A percentile compares a stretch with the other conserved stretches of the same genome.
These are phyloP conservation scores for Zosterops hypoxanthus DNA, from an alignment of 2,113 vertebrate genomes.

Conservation along the genomic window DNA sequence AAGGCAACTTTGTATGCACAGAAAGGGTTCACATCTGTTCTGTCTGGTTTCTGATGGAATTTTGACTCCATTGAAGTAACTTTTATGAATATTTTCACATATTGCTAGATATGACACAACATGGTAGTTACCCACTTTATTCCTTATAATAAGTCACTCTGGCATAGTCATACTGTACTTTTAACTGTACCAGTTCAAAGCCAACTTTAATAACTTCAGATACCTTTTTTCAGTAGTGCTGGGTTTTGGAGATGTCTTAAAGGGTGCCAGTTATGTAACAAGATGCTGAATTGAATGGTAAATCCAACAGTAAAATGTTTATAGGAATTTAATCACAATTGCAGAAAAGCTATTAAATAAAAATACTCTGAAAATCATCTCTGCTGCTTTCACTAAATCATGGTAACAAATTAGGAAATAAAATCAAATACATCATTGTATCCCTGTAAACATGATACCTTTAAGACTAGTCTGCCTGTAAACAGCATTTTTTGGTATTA, in stretches of 20 bases:
- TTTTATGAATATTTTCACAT: background rate
- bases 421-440: background rate
- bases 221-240: background rate
- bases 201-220: background rate
- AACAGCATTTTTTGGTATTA: background rate
- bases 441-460: background rate
- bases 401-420: background rate
- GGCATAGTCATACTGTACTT: background rate
- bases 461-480: background rate
- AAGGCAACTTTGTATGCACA: background rate
- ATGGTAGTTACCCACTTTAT: background rate
- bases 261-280: background rate
- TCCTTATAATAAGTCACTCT: background rate
- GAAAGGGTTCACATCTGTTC: conserved; percentile 10
- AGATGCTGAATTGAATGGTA: background rate
- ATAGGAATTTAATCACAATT: background rate
- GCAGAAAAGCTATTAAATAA: background rate
- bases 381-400: background rate
- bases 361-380: background rate
- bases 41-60: conserved; percentile 1
- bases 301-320: background rate
- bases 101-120: background rate
- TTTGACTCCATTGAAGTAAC: background rate
- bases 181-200: background rate
- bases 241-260: background rate